These are phyloP conservation scores for Periphyllus acericola DNA, from an alignment of 2,888 invertebrate species.

Conservation along the genomic window DNA sequence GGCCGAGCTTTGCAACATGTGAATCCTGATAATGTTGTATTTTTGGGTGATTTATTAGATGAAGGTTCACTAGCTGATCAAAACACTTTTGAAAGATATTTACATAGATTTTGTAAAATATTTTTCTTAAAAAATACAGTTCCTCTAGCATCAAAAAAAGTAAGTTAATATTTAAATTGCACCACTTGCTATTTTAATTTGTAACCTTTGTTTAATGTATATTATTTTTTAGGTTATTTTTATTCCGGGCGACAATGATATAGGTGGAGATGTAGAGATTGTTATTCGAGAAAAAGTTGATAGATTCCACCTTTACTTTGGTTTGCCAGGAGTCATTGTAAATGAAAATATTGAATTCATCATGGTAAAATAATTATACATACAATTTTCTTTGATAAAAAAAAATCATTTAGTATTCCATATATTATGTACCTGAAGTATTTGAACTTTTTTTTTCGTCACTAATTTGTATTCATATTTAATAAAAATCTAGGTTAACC, in stretches of 20 bases:
- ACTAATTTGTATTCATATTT: not conserved
- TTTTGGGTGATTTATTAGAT: slow-evolving; percentile 94
- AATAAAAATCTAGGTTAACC: slow-evolving; percentile 37
- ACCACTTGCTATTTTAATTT: not conserved
- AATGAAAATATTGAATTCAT: slow-evolving; percentile 64
- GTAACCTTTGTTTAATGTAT: not conserved
- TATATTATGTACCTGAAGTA: not conserved
- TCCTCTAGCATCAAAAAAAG: slow-evolving; percentile 45
- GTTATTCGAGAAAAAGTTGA: slow-evolving; percentile 61
- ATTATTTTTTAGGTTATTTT: slow-evolving; percentile 72
- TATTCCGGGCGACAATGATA: slow-evolving; percentile 96
- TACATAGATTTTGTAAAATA: slow-evolving; percentile 77
- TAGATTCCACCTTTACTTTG: slow-evolving; percentile 62
- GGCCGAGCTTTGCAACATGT: slow-evolving; percentile 76
- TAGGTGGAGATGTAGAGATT: slow-evolving; percentile 90
- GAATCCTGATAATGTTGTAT: slow-evolving; percentile 85
- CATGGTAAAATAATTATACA: slow-evolving; percentile 63
- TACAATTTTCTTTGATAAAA: not conserved
- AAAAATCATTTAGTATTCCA: not conserved
- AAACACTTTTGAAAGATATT: slow-evolving; percentile 79
- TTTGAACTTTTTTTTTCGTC: not conserved
- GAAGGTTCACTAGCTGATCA: slow-evolving; percentile 85
- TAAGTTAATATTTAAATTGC: slow-evolving; percentile 23
- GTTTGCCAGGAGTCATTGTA: slow-evolving; percentile 44
- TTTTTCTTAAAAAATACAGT: slow-evolving; percentile 57